Evolutionary conservation across 2,888 invertebrate genomes (phyloP).

Genomic region (Thalpophila matura): DNA sequence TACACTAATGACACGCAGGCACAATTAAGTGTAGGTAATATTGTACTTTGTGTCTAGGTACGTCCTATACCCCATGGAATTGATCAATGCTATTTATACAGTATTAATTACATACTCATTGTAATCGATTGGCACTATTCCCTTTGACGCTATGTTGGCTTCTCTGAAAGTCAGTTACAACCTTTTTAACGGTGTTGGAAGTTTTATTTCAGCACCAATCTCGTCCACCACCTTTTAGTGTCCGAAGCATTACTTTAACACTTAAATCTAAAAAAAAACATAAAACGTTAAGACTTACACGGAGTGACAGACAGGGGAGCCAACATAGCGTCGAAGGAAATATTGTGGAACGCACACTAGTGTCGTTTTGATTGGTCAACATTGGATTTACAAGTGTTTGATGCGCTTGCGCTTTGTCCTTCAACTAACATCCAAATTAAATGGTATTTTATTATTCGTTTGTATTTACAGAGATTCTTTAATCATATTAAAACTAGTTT

Average conservation of each 20-base stretch:
- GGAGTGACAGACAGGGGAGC: no score
- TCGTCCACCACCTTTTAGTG: no score
- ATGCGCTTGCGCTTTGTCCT: conserved; percentile 24
- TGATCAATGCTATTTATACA: not conserved
- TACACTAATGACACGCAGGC: no score
- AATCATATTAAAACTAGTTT: conserved; percentile 39
- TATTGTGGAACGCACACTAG: not conserved
- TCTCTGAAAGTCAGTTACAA: no score
- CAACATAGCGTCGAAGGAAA: no score
- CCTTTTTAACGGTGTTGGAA: no score
- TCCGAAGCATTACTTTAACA: no score
- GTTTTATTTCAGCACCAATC: no score
- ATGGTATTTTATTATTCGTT: conserved; percentile 30
- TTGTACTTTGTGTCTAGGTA: not conserved
- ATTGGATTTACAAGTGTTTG: not conserved
- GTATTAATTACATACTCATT: conserved; percentile 32
- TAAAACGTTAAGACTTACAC: no score
- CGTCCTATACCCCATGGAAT: not conserved
- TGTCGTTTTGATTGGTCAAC: conserved; percentile 7
- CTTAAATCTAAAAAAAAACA: no score
- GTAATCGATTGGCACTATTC: conserved; percentile 13
- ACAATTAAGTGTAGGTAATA: no score
- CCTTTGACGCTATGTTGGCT: no score
- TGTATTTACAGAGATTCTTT: conserved; percentile 64
- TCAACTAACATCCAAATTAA: conserved; percentile 28